A percentile compares a stretch with the other conserved stretches of the same genome.
Evolutionary conservation across 2,113 vertebrate species (phyloP).

Genomic region (Morphnarchus princeps): DNA sequence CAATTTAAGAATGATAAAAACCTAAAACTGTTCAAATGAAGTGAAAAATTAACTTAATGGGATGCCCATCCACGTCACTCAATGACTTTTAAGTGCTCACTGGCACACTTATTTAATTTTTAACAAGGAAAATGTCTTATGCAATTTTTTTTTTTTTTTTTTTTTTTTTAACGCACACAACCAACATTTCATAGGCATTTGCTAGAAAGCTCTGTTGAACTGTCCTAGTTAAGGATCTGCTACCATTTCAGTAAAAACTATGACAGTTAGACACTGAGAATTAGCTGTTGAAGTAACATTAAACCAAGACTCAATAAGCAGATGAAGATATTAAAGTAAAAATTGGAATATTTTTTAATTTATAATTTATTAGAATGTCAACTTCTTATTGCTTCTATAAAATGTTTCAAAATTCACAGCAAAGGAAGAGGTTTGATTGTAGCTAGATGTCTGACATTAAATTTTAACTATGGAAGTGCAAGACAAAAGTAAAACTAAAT

Average conservation of each 20-base stretch:
- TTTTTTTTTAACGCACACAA: neutral
- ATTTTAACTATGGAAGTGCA: neutral
- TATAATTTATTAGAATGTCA: slow-evolving; percentile 27
- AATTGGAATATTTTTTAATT: neutral
- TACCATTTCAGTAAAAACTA: neutral
- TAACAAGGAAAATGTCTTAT: neutral
- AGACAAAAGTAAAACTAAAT: neutral
- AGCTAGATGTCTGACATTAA: neutral
- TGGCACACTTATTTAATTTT: neutral
- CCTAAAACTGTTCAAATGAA: neutral
- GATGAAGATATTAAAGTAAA: neutral
- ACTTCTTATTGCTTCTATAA: neutral
- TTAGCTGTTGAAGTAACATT: neutral
- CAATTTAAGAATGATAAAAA: neutral
- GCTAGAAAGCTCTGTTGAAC: neutral
- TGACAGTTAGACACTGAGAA: neutral
- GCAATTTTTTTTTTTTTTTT: neutral
- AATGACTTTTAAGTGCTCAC: neutral
- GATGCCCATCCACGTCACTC: neutral
- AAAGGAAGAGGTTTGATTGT: neutral
- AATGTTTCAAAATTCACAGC: neutral
- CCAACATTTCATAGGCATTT: neutral
- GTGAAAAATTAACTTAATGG: neutral
- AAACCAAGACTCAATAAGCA: neutral
- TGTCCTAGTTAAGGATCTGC: neutral